phyloP scores from a whole-genome alignment of 2,113 vertebrate species.

The Chrysemys picta region DNA sequence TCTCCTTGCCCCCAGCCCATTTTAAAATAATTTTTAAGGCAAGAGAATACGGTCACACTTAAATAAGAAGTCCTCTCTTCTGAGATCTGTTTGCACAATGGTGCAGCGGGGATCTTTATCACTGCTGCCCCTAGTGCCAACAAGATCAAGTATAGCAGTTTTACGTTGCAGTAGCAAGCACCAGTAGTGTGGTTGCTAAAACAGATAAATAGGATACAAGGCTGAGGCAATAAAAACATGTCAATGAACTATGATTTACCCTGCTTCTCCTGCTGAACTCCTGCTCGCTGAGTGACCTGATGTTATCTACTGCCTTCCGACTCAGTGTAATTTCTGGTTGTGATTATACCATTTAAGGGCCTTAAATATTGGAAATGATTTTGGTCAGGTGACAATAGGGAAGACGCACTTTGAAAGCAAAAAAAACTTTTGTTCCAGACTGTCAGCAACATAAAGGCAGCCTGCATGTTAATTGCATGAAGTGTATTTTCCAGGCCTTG shows the following conservation, averaged over 20 bases:
- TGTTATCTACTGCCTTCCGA: slow-evolving; percentile 78
- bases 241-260: slow-evolving; percentile 63
- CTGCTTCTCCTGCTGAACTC: slow-evolving; percentile 68
- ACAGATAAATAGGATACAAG: slow-evolving; percentile 38
- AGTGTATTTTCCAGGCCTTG: not conserved
- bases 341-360: slow-evolving; percentile 77
- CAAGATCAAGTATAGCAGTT: not conserved
- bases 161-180: not conserved
- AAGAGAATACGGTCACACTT: not conserved
- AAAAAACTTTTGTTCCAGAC: not conserved
- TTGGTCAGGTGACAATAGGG: not conserved
- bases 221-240: slow-evolving; percentile 58
- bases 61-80: not conserved
- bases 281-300: slow-evolving; percentile 75
- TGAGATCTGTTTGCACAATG: slow-evolving; percentile 9
- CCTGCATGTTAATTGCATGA: not conserved
- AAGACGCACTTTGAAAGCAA: not conserved
- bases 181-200: slow-evolving; percentile 7
- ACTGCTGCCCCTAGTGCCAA: slow-evolving; percentile 2
- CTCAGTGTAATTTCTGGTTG: slow-evolving; percentile 75
- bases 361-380: slow-evolving; percentile 54
- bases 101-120: not conserved
- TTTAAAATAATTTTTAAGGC: not conserved
- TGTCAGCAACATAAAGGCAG: not conserved
- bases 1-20: not conserved